Conservation (phyloP, 2,113 vertebrate species). For the Edolisoma coerulescens region DNA sequence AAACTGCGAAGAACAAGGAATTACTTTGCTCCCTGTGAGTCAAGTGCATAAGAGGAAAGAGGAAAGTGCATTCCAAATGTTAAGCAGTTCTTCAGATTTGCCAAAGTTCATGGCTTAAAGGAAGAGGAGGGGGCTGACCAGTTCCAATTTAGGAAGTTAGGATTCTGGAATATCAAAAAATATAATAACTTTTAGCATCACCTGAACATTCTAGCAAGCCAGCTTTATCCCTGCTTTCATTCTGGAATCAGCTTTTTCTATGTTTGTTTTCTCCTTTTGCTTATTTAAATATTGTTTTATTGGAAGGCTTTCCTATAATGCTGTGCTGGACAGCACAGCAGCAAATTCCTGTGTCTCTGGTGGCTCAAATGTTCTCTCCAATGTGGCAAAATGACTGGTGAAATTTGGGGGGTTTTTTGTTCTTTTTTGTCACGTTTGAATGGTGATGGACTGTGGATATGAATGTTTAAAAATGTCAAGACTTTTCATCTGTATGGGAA, state of each 20-base stretch:
- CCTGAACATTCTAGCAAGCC: not conserved
- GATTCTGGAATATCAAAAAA: not conserved
- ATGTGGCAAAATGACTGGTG: not conserved
- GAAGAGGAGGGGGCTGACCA: not conserved
- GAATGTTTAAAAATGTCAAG: not conserved
- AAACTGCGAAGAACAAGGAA: not conserved
- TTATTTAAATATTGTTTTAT: not conserved
- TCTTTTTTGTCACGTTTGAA: not conserved
- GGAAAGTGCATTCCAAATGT: not conserved
- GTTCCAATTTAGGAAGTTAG: not conserved
- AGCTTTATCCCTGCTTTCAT: not conserved
- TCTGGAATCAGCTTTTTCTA: not conserved
- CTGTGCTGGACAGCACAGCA: not conserved
- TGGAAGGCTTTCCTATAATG: not conserved
- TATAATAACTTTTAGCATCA: not conserved
- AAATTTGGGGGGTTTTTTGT: not conserved
- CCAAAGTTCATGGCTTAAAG: not conserved
- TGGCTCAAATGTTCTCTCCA: not conserved
- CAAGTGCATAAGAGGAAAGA: not conserved
- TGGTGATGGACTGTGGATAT: not conserved
- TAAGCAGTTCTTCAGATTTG: not conserved
- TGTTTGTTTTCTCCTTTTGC: not conserved
- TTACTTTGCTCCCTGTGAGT: not conserved
- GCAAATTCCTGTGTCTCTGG: not conserved
- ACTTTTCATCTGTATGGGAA: not conserved